Percentiles rank a stretch among this genome's conserved stretches.
These are phyloP conservation scores for Bombus balteatus DNA, from an alignment of 1,140 invertebrate genomes.

Conservation along the genomic window DNA sequence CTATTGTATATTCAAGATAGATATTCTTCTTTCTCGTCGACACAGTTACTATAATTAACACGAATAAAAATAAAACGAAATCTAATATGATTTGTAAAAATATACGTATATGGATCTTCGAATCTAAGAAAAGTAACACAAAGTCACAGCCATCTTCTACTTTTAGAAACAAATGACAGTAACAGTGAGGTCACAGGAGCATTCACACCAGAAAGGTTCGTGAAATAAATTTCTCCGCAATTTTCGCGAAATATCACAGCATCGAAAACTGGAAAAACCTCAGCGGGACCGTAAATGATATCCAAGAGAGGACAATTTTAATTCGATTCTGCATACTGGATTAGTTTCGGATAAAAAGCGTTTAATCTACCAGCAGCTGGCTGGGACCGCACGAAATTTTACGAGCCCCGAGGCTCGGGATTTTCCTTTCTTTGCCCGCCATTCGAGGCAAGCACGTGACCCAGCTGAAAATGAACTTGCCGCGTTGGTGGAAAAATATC, in stretches of 20 bases:
- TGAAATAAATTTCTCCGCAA: neutral
- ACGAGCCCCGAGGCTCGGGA: conserved; percentile 17
- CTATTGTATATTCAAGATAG: too few relatives aligned
- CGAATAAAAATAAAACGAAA: too few relatives aligned
- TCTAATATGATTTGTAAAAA: too few relatives aligned
- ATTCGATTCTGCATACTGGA: conserved; percentile 14
- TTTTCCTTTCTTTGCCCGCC: conserved; percentile 7
- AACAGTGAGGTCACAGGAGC: too few relatives aligned
- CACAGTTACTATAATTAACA: too few relatives aligned
- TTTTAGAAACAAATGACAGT: too few relatives aligned
- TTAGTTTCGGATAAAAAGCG: conserved; percentile 10
- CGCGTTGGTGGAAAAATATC: conserved; percentile 49
- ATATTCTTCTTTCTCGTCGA: too few relatives aligned
- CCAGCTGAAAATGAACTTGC: conserved; percentile 52
- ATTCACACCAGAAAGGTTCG: too few relatives aligned
- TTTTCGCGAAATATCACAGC: neutral
- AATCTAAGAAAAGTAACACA: too few relatives aligned
- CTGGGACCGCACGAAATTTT: conserved; percentile 28
- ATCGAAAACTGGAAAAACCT: neutral
- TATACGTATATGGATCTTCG: too few relatives aligned
- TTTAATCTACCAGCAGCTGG: conserved; percentile 8
- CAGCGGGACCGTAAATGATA: neutral
- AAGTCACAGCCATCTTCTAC: too few relatives aligned
- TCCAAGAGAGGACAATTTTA: conserved; percentile 16
- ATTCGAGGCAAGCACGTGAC: conserved; percentile 43